phyloP scores from a whole-genome alignment of 2,888 invertebrate genomes.

The Spilosoma lubricipeda region DNA sequence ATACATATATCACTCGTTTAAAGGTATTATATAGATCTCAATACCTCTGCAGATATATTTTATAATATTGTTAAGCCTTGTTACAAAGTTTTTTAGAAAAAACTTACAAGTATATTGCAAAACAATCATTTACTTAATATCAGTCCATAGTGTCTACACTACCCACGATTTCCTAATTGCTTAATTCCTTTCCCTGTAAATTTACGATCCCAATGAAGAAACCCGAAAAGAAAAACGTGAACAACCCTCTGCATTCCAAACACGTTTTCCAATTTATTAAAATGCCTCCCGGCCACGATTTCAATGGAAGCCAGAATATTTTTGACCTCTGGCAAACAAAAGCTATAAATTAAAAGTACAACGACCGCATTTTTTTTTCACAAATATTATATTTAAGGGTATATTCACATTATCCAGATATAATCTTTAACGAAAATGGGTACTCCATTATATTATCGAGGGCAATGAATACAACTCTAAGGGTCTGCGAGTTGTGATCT shows the following conservation, averaged over 20 bases:
- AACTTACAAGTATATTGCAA: no score
- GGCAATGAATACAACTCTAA: no score
- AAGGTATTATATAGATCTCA: no score
- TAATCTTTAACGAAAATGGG: neutral
- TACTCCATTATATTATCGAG: neutral
- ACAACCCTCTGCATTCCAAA: neutral
- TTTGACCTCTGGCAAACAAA: constrained; percentile 15
- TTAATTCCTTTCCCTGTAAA: neutral
- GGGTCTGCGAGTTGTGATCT: no score
- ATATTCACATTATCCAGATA: neutral
- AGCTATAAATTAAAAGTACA: constrained; percentile 9
- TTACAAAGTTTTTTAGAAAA: no score
- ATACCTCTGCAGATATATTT: no score
- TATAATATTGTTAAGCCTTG: no score
- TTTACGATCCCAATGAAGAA: neutral
- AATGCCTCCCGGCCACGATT: constrained; percentile 10
- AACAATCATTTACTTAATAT: neutral
- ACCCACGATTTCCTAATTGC: neutral
- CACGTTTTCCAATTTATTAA: constrained; percentile 14
- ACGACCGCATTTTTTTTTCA: neutral
- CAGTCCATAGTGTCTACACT: neutral
- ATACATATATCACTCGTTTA: no score
- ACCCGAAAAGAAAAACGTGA: constrained; percentile 1
- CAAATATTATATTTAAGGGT: neutral
- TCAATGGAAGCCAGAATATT: constrained; percentile 8